Evolutionary conservation across 2,797 vertebrate genomes (phyloP).

Genomic region (Dendrocincla tyrannina): DNA sequence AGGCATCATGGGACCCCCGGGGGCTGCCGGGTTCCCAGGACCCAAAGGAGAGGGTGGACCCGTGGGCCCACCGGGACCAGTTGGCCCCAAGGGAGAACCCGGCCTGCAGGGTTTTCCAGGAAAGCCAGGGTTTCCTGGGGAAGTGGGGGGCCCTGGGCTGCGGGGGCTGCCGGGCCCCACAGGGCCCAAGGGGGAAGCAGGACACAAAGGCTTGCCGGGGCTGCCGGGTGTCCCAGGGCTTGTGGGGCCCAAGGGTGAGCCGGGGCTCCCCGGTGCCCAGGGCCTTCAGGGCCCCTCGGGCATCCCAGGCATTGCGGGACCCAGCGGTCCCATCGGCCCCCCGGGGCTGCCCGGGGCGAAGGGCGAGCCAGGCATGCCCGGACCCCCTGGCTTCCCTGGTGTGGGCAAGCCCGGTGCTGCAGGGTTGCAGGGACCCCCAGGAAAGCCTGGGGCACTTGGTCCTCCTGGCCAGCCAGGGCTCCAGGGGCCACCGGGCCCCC

Average conservation of each 20-base stretch:
- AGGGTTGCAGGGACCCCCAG: constrained; percentile 87
- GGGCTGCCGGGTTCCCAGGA: constrained; percentile 88
- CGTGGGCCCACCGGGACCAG: constrained; percentile 82
- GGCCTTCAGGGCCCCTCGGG: constrained; percentile 90
- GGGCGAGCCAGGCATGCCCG: constrained; percentile 85
- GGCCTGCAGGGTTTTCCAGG: constrained; percentile 90
- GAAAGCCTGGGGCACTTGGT: constrained; percentile 87
- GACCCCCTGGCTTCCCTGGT: constrained; percentile 89
- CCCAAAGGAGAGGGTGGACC: constrained; percentile 88
- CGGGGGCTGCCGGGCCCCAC: constrained; percentile 88
- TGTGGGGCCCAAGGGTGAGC: constrained; percentile 86
- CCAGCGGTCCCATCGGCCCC: constrained; percentile 91
- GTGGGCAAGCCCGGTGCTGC: constrained; percentile 85
- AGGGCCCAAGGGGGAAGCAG: constrained; percentile 90
- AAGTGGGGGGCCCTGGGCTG: constrained; percentile 85
- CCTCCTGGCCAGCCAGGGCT: constrained; percentile 87
- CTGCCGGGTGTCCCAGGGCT: constrained; percentile 83
- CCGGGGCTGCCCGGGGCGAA: constrained; percentile 90
- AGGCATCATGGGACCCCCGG: constrained; percentile 87
- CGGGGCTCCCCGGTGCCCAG: constrained; percentile 83
- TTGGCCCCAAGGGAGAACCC: constrained; percentile 85
- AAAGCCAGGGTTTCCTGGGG: constrained; percentile 86
- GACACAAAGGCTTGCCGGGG: constrained; percentile 86
- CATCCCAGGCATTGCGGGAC: constrained; percentile 91
- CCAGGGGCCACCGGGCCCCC: constrained; percentile 88